phyloP scores from a whole-genome alignment of 2,113 vertebrate genomes.

The Chlamydotis undulata region DNA sequence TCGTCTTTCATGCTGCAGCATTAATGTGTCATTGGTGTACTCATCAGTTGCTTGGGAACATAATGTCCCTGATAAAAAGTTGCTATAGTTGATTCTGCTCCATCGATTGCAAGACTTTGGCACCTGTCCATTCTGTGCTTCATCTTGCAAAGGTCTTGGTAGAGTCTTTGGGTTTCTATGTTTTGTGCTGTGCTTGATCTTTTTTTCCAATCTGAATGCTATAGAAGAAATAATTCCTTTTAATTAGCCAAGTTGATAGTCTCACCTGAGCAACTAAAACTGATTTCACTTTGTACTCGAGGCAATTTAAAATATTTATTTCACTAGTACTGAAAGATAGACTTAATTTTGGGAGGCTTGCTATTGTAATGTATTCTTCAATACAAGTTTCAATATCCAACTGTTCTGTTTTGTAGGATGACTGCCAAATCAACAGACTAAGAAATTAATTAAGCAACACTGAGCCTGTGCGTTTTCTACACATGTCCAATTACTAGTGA shows the following conservation, averaged over 20 bases:
- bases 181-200: background rate
- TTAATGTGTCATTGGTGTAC: background rate
- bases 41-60: background rate
- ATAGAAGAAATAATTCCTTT: background rate
- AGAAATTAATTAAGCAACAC: slow-evolving; percentile 54
- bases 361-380: background rate
- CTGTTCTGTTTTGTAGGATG: slow-evolving; percentile 18
- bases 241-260: background rate
- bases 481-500: slow-evolving; percentile 63
- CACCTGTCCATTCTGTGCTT: background rate
- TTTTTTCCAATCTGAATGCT: background rate
- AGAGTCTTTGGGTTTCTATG: background rate
- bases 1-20: background rate
- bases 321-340: background rate
- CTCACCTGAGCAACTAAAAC: background rate
- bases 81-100: background rate
- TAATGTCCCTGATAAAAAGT: background rate
- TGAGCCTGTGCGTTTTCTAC: slow-evolving; percentile 44
- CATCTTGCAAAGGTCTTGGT: background rate
- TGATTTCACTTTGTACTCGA: background rate
- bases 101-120: background rate
- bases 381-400: slow-evolving; percentile 19
- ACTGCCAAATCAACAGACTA: slow-evolving; percentile 46
- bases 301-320: background rate
- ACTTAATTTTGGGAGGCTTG: background rate